Conservation (phyloP, 2,888 invertebrate genomes). For the Scrobipalpa atriplicella region DNA sequence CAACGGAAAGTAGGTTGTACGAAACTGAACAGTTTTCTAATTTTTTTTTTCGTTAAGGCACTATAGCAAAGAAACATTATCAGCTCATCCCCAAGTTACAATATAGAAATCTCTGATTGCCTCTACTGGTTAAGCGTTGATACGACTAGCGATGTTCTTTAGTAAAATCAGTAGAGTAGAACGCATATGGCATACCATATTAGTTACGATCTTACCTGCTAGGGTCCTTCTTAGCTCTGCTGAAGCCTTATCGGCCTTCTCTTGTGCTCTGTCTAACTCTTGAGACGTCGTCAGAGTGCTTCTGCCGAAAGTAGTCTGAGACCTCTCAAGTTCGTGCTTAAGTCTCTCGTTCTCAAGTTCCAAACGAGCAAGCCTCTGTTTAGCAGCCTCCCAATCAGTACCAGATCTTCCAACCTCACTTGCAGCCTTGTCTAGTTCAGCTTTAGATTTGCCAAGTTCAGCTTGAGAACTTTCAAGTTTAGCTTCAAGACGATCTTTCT, state of each 20-base stretch:
- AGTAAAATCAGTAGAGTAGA: no score
- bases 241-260: slow-evolving; percentile 92
- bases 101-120: no score
- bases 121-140: no score
- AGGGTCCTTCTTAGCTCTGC: slow-evolving; percentile 93
- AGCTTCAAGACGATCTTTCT: slow-evolving; percentile 95
- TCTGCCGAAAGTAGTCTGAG: slow-evolving; percentile 92
- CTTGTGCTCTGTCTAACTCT: slow-evolving; percentile 91
- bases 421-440: slow-evolving; percentile 95
- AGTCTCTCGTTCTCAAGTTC: slow-evolving; percentile 96
- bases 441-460: slow-evolving; percentile 96
- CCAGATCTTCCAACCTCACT: slow-evolving; percentile 95
- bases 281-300: slow-evolving; percentile 91
- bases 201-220: slow-evolving; percentile 67
- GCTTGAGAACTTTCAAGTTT: slow-evolving; percentile 96
- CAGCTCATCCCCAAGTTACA: no score
- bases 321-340: slow-evolving; percentile 92
- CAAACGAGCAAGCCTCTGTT: slow-evolving; percentile 91
- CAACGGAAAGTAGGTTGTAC: no score
- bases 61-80: no score
- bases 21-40: no score
- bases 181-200: not conserved
- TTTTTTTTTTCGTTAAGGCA: no score
- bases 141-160: no score
- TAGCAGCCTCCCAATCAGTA: slow-evolving; percentile 94